Base-by-base conservation (phyloP, 2,797 vertebrate genomes). In the Gobio occitaniae region DNA sequence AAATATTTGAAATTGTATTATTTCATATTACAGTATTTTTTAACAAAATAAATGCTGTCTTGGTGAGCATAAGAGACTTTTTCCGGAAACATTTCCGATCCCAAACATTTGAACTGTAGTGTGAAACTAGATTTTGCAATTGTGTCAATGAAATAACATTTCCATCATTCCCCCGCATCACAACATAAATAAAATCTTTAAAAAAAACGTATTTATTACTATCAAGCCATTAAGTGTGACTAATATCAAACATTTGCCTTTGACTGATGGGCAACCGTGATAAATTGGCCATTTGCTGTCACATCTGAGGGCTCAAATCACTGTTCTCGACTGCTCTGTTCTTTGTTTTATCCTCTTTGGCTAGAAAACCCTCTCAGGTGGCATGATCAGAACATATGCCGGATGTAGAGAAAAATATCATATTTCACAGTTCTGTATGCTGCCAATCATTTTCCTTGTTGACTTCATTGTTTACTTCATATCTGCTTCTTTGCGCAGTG, bases 351-450 rank as follows among this genome's bases (percentile, higher is more conserved):
- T 66, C 72, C 29, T 13, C 59, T 41, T 38, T 36, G 17, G n/a
- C 19, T 66, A 16, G 9, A 38, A 54, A 68, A 83, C 12, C 16
- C 6, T 75, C 44, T 76, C 59, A 41, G 15, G 41, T 63, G 54
- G 69, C 61, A 50, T 54, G 29, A 83, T 84, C n/a, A 44, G 32
- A 77, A 29, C 72, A 77, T 54, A 75, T 77, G 82, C 61, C 61
- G 56, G 72, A 68, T 83, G 74, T 68, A 66, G 11, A 69, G 50
- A 44, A 54, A 68, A 44, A 68, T 16, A 83, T 84, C 48, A 76
- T 32, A 77, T 76, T 56, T 77, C 63, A 54, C 32, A 65, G 44
- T 12, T 65, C 70, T 65, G 68, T 21, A 13, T 44, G 6, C 41
- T 36, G 54, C 69, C 69, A 84, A 21, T 56, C 7, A 56, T 68